Percentiles rank a stretch among this genome's conserved stretches.
phyloP scores from a whole-genome alignment of 2,888 invertebrate genomes.

The Acrobasis consociella region DNA sequence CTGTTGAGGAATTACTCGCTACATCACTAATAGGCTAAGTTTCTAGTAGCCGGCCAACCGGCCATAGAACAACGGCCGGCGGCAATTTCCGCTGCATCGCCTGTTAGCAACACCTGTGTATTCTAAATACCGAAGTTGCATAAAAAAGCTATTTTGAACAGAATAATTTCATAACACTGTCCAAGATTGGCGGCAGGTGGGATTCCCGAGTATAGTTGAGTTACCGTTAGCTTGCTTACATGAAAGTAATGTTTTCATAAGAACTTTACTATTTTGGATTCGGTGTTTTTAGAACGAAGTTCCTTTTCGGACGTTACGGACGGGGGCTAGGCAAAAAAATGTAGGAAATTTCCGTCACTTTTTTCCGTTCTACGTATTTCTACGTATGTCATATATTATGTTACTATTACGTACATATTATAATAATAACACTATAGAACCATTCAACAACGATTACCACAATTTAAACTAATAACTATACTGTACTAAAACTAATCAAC shows the following conservation, averaged over 20 bases:
- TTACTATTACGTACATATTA: too few species aligned
- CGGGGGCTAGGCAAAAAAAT: too few species aligned
- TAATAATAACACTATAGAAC: too few species aligned
- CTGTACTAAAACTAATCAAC: too few species aligned
- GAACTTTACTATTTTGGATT: not conserved
- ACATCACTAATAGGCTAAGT: constrained; percentile 15
- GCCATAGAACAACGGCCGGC: constrained; percentile 45
- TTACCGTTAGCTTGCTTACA: not conserved
- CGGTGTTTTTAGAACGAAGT: too few species aligned
- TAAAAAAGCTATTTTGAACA: constrained; percentile 35
- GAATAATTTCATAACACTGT: constrained; percentile 46
- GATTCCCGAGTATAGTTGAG: constrained; percentile 25
- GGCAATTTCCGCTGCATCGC: constrained; percentile 67
- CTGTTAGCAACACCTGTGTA: constrained; percentile 65
- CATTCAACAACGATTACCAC: too few species aligned
- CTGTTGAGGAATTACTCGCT: constrained; percentile 20
- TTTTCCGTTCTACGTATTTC: too few species aligned
- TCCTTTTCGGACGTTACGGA: not conserved
- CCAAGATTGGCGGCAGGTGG: constrained; percentile 48
- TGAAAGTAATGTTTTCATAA: not conserved
- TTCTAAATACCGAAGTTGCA: constrained; percentile 52
- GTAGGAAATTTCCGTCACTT: too few species aligned
- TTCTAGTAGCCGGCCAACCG: constrained; percentile 48
- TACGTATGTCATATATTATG: too few species aligned
- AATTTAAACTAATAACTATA: too few species aligned